Evolutionary conservation across 1,140 invertebrate species (phyloP), one percentile per base, ranked within the genome.

Genomic region (Drosophila littoralis): DNA sequence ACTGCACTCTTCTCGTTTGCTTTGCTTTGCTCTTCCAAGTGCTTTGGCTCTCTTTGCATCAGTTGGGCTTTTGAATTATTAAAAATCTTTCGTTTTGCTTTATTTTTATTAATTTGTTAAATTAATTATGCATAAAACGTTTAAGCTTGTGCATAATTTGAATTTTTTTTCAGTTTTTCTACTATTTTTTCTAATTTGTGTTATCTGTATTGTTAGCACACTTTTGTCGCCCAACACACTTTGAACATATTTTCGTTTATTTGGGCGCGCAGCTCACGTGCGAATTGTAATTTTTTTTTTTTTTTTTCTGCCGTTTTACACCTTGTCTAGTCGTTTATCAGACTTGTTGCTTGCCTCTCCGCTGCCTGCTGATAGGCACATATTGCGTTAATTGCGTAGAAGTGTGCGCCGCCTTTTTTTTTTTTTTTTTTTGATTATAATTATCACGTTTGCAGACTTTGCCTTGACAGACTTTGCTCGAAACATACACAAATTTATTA

Each of bases 71-170:
- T 10, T 12, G 17, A 12, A 28, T 48, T 17, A 0, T 12, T 7
- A 6, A n/a, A 6, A 13, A n/a, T 58, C 54, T 57, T 55, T 45
- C 9, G 6, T 28, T 5, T 28, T 4, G 7, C n/a, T 46, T 46
- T 22, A 7, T 6, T 9, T 36, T 51, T 43, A 38, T 70, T 63
- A 12, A 40, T 10, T 59, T 58, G 22, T 35, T 22, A 7, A 59
- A 55, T 59, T 35, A 46, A 71, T 59, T 65, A 75, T 71, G 40
- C 54, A 40, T 43, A 46, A 54, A 46, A n/a, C 51, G 36, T 69
- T 61, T 48, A 38, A 51, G 13, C 15, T 32, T 46, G 40, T 55
- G 59, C 22, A 33, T 36, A 38, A 48, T 17, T 65, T 32, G 22
- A 40, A 9, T 40, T 52, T 40, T 72, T 59, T 17, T 12, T 35